These are phyloP conservation scores for Chromoteleia sp. DNA, from an alignment of 2,888 invertebrate species.

Conservation along the genomic window DNA sequence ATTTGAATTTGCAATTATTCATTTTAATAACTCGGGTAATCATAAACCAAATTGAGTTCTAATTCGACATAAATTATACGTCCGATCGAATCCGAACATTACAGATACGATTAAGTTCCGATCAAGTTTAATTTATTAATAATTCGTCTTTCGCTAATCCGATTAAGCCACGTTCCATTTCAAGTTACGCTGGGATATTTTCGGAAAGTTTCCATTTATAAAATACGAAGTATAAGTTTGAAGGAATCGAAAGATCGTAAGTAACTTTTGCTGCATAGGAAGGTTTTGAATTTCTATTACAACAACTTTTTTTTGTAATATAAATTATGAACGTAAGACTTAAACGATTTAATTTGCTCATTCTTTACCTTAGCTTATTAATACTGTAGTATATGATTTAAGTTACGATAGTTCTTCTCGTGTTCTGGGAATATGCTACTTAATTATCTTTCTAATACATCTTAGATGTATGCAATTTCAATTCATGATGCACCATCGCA, in stretches of 20 bases:
- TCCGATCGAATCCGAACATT: slow-evolving; percentile 24
- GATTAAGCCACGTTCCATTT: not conserved
- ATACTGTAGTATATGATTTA: slow-evolving; percentile 83
- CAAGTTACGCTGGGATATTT: slow-evolving; percentile 4
- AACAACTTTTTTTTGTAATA: not conserved
- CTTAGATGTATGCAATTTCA: slow-evolving; percentile 57
- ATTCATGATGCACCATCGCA: slow-evolving; percentile 27
- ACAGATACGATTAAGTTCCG: slow-evolving; percentile 32
- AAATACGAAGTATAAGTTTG: not conserved
- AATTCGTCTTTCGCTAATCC: slow-evolving; percentile 6
- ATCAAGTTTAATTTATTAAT: slow-evolving; percentile 17
- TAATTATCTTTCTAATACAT: slow-evolving; percentile 60
- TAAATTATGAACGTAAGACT: not conserved
- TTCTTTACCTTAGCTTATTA: slow-evolving; percentile 80
- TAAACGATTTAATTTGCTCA: slow-evolving; percentile 46
- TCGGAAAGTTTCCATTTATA: not conserved
- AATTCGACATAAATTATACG: slow-evolving; percentile 44
- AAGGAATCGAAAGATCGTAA: too few species aligned
- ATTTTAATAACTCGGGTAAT: slow-evolving; percentile 48
- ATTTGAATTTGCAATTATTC: slow-evolving; percentile 40
- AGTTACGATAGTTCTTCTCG: slow-evolving; percentile 73
- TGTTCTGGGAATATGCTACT: slow-evolving; percentile 68
- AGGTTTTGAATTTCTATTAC: too few species aligned
- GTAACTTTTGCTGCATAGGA: not conserved
- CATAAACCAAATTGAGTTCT: slow-evolving; percentile 36